A percentile compares a stretch with the other conserved stretches of the same genome.
These are phyloP conservation scores for Eilema depressum DNA, from an alignment of 2,888 invertebrate genomes.

Conservation along the genomic window DNA sequence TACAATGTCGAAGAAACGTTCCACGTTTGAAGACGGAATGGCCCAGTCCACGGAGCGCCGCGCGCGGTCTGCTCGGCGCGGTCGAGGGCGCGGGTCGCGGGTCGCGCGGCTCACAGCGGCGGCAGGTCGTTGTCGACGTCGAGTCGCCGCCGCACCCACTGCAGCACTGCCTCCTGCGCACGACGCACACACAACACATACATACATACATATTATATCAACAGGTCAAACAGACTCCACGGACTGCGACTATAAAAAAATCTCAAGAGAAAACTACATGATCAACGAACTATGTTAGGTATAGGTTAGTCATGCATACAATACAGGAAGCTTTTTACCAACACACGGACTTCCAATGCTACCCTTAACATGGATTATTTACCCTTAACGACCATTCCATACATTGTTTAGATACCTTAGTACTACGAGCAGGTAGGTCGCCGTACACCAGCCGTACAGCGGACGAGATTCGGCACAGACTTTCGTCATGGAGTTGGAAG, in stretches of 20 bases:
- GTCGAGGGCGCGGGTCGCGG: background rate
- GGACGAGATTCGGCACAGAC: no score
- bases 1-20: background rate
- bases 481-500: no score
- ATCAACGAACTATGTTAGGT: background rate
- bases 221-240: no score
- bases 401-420: no score
- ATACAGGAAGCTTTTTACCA: background rate
- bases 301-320: background rate
- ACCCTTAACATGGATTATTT: no score
- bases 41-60: background rate
- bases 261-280: background rate
- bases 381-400: no score
- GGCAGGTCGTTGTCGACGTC: constrained; percentile 76
- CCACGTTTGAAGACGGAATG: background rate
- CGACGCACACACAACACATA: background rate
- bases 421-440: no score
- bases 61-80: no score
- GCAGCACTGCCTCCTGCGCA: constrained; percentile 71
- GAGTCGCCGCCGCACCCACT: constrained; percentile 78
- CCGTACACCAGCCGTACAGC: no score
- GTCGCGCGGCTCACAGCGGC: constrained; percentile 47
- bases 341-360: background rate
- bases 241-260: no score
- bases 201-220: no score